These are phyloP conservation scores for Podotricha telesiphe DNA, from an alignment of 2,888 invertebrate genomes.

Conservation along the genomic window DNA sequence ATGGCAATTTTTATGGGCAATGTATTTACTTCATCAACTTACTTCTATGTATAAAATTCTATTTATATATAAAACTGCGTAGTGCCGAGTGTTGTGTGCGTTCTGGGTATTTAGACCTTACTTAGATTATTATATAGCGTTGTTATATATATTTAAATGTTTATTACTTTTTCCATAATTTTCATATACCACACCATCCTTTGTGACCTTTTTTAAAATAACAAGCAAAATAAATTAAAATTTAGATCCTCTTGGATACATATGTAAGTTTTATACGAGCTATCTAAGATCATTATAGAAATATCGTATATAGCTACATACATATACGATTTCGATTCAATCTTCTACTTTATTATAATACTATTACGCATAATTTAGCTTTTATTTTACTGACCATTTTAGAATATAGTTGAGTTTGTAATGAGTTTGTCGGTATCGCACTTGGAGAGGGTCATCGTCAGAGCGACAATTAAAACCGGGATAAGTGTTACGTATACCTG, in stretches of 20 bases:
- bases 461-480: constrained; percentile 82
- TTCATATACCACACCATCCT: neutral
- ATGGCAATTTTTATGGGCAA: constrained; percentile 3
- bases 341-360: neutral
- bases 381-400: constrained; percentile 8
- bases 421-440: constrained; percentile 30
- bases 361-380: neutral
- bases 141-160: neutral
- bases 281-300: neutral
- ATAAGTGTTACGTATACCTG: constrained; percentile 83
- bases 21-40: neutral
- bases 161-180: neutral
- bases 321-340: neutral
- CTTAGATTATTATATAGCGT: neutral
- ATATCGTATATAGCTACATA: neutral
- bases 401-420: constrained; percentile 23
- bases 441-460: constrained; percentile 29
- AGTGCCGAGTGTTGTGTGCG: neutral
- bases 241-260: neutral
- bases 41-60: too few species aligned
- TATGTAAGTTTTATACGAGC: neutral
- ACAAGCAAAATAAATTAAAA: neutral
- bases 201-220: neutral
- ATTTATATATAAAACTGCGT: too few species aligned
- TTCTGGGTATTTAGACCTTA: neutral